These are phyloP conservation scores for Epinephelus fuscoguttatus DNA, from an alignment of 2,113 vertebrate species.

Conservation along the genomic window DNA sequence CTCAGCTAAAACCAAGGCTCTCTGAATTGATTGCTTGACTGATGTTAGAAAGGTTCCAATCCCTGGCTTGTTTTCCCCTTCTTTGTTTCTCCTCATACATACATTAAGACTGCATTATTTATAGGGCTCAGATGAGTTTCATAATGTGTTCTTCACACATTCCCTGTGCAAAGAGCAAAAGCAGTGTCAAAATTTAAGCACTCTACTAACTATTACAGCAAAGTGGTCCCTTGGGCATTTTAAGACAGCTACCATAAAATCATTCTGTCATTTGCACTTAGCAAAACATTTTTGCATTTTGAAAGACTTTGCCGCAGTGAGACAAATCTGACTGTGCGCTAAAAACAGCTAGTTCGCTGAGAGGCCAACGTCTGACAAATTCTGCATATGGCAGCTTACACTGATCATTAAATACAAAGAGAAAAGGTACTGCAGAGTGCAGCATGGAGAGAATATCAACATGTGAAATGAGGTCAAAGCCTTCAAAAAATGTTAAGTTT, in stretches of 20 bases:
- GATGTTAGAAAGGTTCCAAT: neutral
- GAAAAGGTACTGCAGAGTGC: neutral
- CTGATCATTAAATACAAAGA: neutral
- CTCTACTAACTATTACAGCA: conserved; percentile 43
- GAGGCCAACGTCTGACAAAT: conserved; percentile 6
- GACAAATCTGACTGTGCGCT: conserved; percentile 29
- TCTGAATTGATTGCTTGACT: neutral
- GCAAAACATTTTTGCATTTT: conserved; percentile 1
- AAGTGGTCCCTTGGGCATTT: conserved; percentile 42
- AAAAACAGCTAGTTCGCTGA: conserved; percentile 1
- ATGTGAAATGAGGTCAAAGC: conserved; percentile 18
- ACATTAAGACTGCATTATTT: conserved; percentile 30
- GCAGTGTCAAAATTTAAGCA: conserved; percentile 34
- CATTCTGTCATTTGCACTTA: conserved; percentile 49
- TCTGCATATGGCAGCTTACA: conserved; percentile 12
- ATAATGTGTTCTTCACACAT: conserved; percentile 27
- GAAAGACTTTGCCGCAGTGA: conserved; percentile 17
- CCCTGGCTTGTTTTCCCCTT: neutral
- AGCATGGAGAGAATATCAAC: conserved; percentile 29
- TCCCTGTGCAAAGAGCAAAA: conserved; percentile 23
- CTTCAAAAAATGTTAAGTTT: neutral
- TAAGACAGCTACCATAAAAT: conserved; percentile 58
- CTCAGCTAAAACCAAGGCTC: conserved; percentile 1
- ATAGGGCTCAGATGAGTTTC: conserved; percentile 30
- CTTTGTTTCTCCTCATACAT: neutral